These are phyloP conservation scores for Orchesellides sinensis DNA, from an alignment of 2,888 invertebrate species.

Conservation along the genomic window DNA sequence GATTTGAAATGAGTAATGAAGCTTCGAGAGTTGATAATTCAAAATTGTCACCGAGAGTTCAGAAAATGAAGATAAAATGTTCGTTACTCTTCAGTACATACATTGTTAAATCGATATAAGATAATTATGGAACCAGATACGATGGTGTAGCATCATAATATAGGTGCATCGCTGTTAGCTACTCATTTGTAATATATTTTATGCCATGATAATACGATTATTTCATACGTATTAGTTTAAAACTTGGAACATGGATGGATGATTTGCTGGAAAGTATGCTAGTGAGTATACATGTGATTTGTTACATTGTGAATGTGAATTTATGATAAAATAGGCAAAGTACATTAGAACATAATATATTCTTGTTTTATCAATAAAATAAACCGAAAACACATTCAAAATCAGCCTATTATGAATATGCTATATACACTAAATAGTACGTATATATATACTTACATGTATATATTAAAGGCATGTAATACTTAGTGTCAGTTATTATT, in stretches of 20 bases:
- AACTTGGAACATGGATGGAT: neutral
- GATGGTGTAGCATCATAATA: too few species aligned
- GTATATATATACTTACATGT: neutral
- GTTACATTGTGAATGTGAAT: neutral
- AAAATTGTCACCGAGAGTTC: too few species aligned
- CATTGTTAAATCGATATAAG: neutral
- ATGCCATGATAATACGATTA: neutral
- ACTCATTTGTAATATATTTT: neutral
- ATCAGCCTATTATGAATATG: neutral
- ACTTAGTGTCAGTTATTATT: too few species aligned
- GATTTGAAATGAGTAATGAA: too few species aligned
- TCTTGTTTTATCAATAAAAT: slow-evolving; percentile 20
- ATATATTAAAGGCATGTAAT: too few species aligned
- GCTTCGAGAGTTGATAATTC: too few species aligned
- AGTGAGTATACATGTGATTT: neutral
- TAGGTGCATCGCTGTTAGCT: neutral
- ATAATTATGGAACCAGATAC: neutral
- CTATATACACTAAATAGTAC: slow-evolving; percentile 1
- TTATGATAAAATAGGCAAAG: neutral
- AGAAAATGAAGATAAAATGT: too few species aligned
- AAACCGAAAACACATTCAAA: neutral
- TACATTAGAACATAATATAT: neutral
- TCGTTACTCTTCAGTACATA: too few species aligned
- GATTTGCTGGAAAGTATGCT: too few species aligned
- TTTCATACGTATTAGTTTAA: neutral